Evolutionary conservation across 2,888 invertebrate species (phyloP), one percentile per base, ranked within the genome.

Genomic region (Congeria kusceri): DNA sequence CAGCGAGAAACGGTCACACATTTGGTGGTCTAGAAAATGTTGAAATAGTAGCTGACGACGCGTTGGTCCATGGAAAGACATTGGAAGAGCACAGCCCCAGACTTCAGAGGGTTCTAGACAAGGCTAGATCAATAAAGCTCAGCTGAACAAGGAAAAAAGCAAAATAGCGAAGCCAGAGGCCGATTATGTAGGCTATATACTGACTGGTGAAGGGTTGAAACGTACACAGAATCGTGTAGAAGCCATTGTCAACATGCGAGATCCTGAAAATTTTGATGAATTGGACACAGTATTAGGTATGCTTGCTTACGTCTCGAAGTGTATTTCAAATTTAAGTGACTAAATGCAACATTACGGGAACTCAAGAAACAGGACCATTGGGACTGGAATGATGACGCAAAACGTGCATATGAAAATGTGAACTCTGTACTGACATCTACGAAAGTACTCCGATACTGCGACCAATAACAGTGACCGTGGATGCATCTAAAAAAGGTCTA

Each of bases 11-110:
- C 66, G 57, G 58, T 39, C 62, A 27, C 18, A 15, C 53, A 70
- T 70, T 28, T 59, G 59, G 67, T 18, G 11, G 25, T 5, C 20
- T 68, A 9, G 68, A 68, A 1, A 5, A 44, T 0, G 63, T 25
- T 25, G 58, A 69, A n/a, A 70, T 76, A 2, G 39, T 61, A 15
- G 74, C 71, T 46, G 74, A 81, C 62, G 81, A 77, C 28, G 74
- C 68, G 23, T 64, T 75, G 0, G 62, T 82, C 0, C 75, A 68
- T 63, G 82, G 82, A 62, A 46, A 58, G 9, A 59, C 77, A 13
- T 1, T 75, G 1, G 68, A 78, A 64, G 75, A 82, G 44, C 82
- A 75, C 25, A 71, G 71, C 47, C n/a, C 15, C 4, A 39, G 78
- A 15, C 61, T 78, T 0, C 56, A 46, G 32, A 23, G 65, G 39